Evolutionary conservation across 2,113 vertebrate species (phyloP).

Genomic region (Euleptes europaea): DNA sequence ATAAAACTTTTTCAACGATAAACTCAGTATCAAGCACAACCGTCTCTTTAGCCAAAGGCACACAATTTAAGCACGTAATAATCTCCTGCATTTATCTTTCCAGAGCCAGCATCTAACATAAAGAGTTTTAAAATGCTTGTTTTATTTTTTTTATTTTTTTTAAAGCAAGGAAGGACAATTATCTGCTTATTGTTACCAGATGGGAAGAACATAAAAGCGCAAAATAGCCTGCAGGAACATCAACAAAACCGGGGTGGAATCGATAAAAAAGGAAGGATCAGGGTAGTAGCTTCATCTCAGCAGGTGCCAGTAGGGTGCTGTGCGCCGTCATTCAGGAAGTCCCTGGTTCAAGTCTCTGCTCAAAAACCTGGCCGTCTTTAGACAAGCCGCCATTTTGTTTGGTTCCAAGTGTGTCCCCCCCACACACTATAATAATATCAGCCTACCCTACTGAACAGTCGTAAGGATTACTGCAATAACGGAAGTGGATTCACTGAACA

Average conservation of each 20-base stretch:
- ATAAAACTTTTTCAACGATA: slow-evolving; percentile 42
- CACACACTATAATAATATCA: too few species aligned
- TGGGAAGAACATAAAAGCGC: slow-evolving; percentile 8
- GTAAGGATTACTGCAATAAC: too few species aligned
- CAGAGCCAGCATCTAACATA: slow-evolving; percentile 25
- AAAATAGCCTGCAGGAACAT: slow-evolving; percentile 30
- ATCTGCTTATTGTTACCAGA: slow-evolving; percentile 5
- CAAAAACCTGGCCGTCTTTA: background rate
- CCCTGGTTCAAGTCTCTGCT: background rate
- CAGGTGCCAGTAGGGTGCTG: background rate
- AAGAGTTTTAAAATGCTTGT: slow-evolving; percentile 1
- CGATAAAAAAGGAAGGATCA: background rate
- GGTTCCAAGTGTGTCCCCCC: too few species aligned
- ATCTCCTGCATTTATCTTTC: slow-evolving; percentile 37
- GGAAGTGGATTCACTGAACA: too few species aligned
- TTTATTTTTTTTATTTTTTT: background rate
- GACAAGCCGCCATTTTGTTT: too few species aligned
- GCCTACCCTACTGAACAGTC: too few species aligned
- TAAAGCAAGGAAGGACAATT: background rate
- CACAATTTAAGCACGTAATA: slow-evolving; percentile 41
- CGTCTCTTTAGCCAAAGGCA: slow-evolving; percentile 22
- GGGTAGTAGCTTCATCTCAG: too few species aligned
- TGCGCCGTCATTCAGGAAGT: slow-evolving; percentile 13
- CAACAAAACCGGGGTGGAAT: background rate
- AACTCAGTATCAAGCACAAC: slow-evolving; percentile 36